Evolutionary conservation across 2,113 vertebrate genomes (phyloP).

Genomic region (Corydoras maculifer): DNA sequence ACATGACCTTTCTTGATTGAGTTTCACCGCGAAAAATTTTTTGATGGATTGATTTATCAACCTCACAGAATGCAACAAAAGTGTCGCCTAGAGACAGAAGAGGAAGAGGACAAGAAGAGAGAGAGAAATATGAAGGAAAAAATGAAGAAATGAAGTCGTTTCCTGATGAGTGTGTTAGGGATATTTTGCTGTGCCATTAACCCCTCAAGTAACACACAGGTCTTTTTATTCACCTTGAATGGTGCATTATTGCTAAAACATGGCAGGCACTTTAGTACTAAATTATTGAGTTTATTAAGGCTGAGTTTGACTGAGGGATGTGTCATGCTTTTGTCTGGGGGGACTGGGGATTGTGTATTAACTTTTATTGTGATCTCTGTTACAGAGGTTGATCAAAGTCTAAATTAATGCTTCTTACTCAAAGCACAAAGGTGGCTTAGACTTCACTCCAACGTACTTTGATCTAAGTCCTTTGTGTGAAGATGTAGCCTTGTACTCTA

Average conservation of each 20-base stretch:
- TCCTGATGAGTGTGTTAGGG: conserved; percentile 44
- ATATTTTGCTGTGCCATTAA: conserved; percentile 53
- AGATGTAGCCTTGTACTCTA: too few relatives aligned
- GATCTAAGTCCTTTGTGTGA: too few relatives aligned
- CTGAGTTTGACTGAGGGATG: conserved; percentile 2
- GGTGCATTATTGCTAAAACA: conserved; percentile 49
- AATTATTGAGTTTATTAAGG: conserved; percentile 1
- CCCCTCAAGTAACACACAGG: conserved; percentile 38
- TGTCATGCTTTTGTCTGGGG: conserved; percentile 10
- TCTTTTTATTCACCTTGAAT: conserved; percentile 45
- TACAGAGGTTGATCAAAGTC: too few relatives aligned
- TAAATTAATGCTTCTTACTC: too few relatives aligned
- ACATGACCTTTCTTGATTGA: conserved; percentile 99
- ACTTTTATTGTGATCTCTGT: not conserved
- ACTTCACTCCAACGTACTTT: too few relatives aligned
- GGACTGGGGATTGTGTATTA: conserved; percentile 25
- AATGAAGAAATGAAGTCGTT: conserved; percentile 53
- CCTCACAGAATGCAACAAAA: conserved; percentile 95
- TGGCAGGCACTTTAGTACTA: conserved; percentile 48
- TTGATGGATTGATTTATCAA: conserved; percentile 99
- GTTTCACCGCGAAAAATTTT: conserved; percentile 99
- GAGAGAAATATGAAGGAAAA: conserved; percentile 47
- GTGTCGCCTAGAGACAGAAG: conserved; percentile 76
- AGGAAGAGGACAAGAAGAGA: conserved; percentile 28
- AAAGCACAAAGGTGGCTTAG: too few relatives aligned